phyloP scores from a whole-genome alignment of 2,888 invertebrate species.

The Bombylius major region DNA sequence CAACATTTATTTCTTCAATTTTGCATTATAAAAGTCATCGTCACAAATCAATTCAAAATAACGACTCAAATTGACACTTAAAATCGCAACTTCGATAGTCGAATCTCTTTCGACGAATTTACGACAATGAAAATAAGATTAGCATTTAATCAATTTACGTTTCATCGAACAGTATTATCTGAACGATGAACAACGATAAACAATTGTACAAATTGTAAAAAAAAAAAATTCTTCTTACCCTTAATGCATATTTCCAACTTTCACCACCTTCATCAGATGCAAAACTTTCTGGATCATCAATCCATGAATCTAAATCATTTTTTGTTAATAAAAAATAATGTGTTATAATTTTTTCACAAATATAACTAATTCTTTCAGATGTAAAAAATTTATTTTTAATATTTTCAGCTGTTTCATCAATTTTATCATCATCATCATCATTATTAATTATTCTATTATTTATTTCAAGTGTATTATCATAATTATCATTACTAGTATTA shows the following conservation, averaged over 20 bases:
- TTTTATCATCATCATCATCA: constrained; percentile 33
- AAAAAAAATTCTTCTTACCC: constrained; percentile 44
- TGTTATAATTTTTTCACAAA: constrained; percentile 72
- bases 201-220: not conserved
- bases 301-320: constrained; percentile 78
- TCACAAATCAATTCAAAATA: too few relatives aligned
- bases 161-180: too few relatives aligned
- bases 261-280: constrained; percentile 81
- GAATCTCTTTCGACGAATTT: too few relatives aligned
- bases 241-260: constrained; percentile 84
- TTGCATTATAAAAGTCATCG: too few relatives aligned
- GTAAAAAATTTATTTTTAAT: constrained; percentile 50
- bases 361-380: constrained; percentile 59
- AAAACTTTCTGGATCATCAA: constrained; percentile 81
- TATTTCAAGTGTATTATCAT: too few relatives aligned
- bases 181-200: not conserved
- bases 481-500: too few relatives aligned
- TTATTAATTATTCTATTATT: not conserved
- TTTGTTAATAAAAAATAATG: constrained; percentile 77
- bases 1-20: too few relatives aligned
- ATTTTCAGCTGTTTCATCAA: constrained; percentile 4
- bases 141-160: too few relatives aligned
- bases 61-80: too few relatives aligned
- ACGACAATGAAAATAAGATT: too few relatives aligned
- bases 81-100: too few relatives aligned